phyloP scores from a whole-genome alignment of 2,888 invertebrate genomes.

The Psylliodes chrysocephalus region DNA sequence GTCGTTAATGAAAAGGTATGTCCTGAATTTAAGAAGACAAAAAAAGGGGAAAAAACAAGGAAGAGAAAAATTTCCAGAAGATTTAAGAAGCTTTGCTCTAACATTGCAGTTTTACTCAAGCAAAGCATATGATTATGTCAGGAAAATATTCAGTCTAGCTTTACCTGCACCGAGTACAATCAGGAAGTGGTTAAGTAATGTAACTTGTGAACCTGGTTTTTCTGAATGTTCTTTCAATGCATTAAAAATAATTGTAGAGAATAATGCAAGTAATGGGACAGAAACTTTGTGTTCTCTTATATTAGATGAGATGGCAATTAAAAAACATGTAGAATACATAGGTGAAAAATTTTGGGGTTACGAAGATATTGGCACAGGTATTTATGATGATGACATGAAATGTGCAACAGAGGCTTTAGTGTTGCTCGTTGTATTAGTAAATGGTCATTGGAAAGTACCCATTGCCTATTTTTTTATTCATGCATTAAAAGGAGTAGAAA shows the following conservation, averaged over 20 bases:
- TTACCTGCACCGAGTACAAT: conserved; percentile 42
- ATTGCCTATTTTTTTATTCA: conserved; percentile 48
- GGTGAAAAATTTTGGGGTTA: conserved; percentile 38
- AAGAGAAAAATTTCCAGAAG: conserved; percentile 11
- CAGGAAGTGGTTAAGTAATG: conserved; percentile 39
- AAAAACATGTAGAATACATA: conserved; percentile 41
- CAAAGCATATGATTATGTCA: conserved; percentile 38
- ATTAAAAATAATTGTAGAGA: conserved; percentile 20
- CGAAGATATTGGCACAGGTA: conserved; percentile 39
- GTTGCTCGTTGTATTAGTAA: conserved; percentile 41
- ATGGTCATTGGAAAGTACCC: conserved; percentile 47
- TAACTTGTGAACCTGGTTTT: conserved; percentile 45
- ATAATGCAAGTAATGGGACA: no score
- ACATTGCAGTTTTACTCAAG: conserved; percentile 43
- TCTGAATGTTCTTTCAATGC: conserved; percentile 41
- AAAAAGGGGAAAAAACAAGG: conserved; percentile 1
- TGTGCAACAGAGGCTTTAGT: conserved; percentile 45
- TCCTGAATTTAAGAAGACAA: neutral
- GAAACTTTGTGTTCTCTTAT: conserved; percentile 44
- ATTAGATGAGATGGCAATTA: conserved; percentile 50
- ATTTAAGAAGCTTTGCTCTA: conserved; percentile 38
- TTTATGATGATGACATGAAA: conserved; percentile 45
- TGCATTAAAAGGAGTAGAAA: conserved; percentile 36
- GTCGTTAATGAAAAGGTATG: neutral
- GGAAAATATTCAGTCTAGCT: conserved; percentile 33